These are phyloP conservation scores for Rambutsinella grinnellia DNA, from an alignment of 2,888 invertebrate species.

Conservation along the genomic window DNA sequence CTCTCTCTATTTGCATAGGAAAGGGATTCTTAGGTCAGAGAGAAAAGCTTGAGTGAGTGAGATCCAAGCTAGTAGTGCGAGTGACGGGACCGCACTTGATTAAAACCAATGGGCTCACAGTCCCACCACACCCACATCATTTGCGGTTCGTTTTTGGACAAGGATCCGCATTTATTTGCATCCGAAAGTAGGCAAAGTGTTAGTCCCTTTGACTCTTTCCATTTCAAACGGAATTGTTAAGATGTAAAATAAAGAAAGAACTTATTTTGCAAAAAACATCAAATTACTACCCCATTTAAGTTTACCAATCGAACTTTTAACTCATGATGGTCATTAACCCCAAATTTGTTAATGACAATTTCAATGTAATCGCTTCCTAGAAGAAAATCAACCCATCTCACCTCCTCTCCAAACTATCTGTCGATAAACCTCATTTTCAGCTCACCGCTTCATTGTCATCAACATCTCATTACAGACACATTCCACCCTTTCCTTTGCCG, in stretches of 20 bases:
- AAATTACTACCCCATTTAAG: too few species aligned
- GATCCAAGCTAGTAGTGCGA: slow-evolving; percentile 12
- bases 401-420: neutral
- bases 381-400: too few species aligned
- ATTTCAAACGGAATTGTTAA: too few species aligned
- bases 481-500: too few species aligned
- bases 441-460: slow-evolving; percentile 24
- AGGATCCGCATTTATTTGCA: slow-evolving; percentile 56
- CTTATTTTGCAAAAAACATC: too few species aligned
- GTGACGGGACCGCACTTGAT: slow-evolving; percentile 45
- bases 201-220: too few species aligned
- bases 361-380: too few species aligned
- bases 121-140: slow-evolving; percentile 49
- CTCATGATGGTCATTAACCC: too few species aligned
- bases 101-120: slow-evolving; percentile 50
- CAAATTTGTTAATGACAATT: too few species aligned
- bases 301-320: too few species aligned
- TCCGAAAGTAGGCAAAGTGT: too few species aligned
- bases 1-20: neutral
- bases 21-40: slow-evolving; percentile 3
- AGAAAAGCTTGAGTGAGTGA: neutral
- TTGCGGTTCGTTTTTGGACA: slow-evolving; percentile 57
- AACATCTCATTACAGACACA: slow-evolving; percentile 44
- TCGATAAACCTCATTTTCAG: neutral
- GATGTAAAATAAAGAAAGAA: too few species aligned